phyloP scores from a whole-genome alignment of 2,888 invertebrate genomes.

The Orthosia incerta region DNA sequence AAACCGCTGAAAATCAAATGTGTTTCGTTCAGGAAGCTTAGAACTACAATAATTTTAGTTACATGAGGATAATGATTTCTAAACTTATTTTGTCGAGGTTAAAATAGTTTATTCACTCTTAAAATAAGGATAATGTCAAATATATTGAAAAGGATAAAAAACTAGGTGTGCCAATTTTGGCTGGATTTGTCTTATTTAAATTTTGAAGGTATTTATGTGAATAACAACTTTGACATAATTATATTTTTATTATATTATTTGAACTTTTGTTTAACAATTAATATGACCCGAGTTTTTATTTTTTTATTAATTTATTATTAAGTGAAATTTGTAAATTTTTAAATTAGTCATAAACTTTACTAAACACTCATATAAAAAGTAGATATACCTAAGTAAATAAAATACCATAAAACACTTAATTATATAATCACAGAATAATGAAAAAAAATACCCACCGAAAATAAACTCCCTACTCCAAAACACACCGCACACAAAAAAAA shows the following conservation, averaged over 20 bases:
- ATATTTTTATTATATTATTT: too few relatives aligned
- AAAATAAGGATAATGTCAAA: slow-evolving; percentile 5
- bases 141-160: not conserved
- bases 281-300: too few relatives aligned
- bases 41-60: not conserved
- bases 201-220: too few relatives aligned
- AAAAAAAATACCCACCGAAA: slow-evolving; percentile 35
- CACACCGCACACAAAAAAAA: slow-evolving; percentile 29
- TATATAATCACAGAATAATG: not conserved
- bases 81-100: not conserved
- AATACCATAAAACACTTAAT: not conserved
- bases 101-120: not conserved
- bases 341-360: too few relatives aligned
- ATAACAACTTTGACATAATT: too few relatives aligned
- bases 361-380: not conserved
- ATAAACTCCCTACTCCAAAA: slow-evolving; percentile 23
- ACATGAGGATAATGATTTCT: not conserved
- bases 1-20: not conserved
- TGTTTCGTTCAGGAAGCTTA: not conserved
- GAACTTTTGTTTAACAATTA: too few relatives aligned
- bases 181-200: too few relatives aligned
- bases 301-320: too few relatives aligned
- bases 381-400: too few relatives aligned
- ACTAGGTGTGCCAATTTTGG: not conserved
- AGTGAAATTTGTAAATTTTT: too few relatives aligned